Evolutionary conservation across 1,140 invertebrate genomes (phyloP).

Genomic region (Cotesia vestalis): DNA sequence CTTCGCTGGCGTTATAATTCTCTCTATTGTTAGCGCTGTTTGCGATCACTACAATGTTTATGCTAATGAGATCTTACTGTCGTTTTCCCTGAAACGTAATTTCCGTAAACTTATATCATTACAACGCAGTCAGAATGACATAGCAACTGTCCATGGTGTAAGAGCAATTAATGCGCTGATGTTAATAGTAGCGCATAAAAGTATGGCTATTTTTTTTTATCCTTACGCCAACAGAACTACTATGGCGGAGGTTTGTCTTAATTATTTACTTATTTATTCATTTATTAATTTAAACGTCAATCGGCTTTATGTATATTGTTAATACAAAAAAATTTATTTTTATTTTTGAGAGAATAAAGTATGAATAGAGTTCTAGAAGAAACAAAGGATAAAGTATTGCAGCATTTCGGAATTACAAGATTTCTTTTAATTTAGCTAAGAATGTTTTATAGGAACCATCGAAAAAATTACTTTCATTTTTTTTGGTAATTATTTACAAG

Average conservation of each 20-base stretch:
- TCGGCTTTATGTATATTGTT: not conserved
- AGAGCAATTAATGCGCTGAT: slow-evolving; percentile 74
- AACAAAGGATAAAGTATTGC: too few relatives aligned
- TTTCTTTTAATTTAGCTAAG: too few relatives aligned
- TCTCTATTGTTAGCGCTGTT: slow-evolving; percentile 53
- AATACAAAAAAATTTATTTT: too few relatives aligned
- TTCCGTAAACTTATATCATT: slow-evolving; percentile 67
- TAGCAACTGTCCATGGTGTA: slow-evolving; percentile 74
- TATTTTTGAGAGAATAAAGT: too few relatives aligned
- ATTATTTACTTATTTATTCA: too few relatives aligned
- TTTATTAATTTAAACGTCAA: too few relatives aligned
- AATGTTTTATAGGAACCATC: too few relatives aligned
- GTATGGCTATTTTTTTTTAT: slow-evolving; percentile 77
- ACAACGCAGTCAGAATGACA: slow-evolving; percentile 67
- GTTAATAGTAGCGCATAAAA: slow-evolving; percentile 75
- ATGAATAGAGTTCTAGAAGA: too few relatives aligned
- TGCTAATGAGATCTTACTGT: slow-evolving; percentile 64
- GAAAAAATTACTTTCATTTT: not conserved
- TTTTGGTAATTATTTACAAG: not conserved
- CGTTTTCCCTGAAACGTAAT: slow-evolving; percentile 75
- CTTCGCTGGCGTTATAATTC: slow-evolving; percentile 48
- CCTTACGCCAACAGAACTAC: slow-evolving; percentile 75
- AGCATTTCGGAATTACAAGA: too few relatives aligned
- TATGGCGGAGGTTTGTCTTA: slow-evolving; percentile 68
- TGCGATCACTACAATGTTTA: slow-evolving; percentile 56